Percentiles rank a stretch among this genome's conserved stretches.
Evolutionary conservation across 1,140 invertebrate genomes (phyloP).

Genomic region (Penaeus vannamei): DNA sequence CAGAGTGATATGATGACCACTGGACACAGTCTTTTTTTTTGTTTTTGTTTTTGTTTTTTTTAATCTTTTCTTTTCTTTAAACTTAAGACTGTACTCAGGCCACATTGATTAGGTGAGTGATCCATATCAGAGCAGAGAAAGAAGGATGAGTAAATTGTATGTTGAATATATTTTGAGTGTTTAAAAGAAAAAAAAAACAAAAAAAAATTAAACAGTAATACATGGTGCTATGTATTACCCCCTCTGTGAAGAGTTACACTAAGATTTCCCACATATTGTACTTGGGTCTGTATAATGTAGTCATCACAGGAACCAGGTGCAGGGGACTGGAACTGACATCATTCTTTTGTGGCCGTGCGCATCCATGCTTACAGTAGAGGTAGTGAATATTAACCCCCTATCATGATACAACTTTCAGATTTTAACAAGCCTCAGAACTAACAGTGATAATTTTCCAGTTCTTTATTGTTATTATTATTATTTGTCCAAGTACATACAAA

Average conservation of each 20-base stretch:
- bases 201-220: constrained; percentile 51
- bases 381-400: constrained; percentile 28
- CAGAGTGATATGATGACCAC: too few relatives aligned
- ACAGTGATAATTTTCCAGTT: constrained; percentile 33
- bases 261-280: constrained; percentile 24
- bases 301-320: not conserved
- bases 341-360: constrained; percentile 44
- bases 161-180: too few relatives aligned
- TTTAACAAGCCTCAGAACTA: constrained; percentile 43
- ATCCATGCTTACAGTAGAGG: constrained; percentile 43
- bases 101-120: too few relatives aligned
- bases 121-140: too few relatives aligned
- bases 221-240: constrained; percentile 57
- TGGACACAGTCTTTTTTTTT: too few relatives aligned
- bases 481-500: not conserved
- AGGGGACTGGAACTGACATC: constrained; percentile 24
- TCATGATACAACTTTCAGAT: constrained; percentile 39
- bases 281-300: not conserved
- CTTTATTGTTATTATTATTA: not conserved
- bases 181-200: not conserved
- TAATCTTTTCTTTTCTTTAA: too few relatives aligned
- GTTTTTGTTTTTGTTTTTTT: too few relatives aligned
- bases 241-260: constrained; percentile 39
- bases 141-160: too few relatives aligned
- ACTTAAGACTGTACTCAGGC: too few relatives aligned